Conservation (phyloP, 2,888 invertebrate species). For the Crepidodera aurea region DNA sequence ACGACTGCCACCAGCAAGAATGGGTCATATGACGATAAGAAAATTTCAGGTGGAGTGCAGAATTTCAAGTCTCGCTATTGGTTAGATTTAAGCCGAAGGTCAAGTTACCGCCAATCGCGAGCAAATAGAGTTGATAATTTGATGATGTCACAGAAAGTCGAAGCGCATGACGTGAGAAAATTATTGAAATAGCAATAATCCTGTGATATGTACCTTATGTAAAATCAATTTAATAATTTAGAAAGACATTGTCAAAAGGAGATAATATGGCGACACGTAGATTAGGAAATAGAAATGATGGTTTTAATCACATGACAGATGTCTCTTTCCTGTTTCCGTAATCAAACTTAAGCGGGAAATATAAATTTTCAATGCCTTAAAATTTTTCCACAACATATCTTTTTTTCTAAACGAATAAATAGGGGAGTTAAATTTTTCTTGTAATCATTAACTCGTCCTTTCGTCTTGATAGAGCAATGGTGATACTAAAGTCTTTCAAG, state of each 20-base stretch:
- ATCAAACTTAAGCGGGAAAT: constrained; percentile 34
- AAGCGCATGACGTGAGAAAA: constrained; percentile 35
- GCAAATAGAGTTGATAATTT: constrained; percentile 39
- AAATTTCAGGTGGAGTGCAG: constrained; percentile 60
- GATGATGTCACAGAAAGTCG: constrained; percentile 49
- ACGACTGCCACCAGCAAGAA: constrained; percentile 65
- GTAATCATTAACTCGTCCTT: no score
- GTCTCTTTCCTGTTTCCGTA: constrained; percentile 32
- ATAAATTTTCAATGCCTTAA: constrained; percentile 30
- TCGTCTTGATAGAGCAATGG: no score
- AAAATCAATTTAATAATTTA: constrained; percentile 23
- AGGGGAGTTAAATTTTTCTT: no score
- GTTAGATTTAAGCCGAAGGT: constrained; percentile 51
- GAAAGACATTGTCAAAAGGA: constrained; percentile 4
- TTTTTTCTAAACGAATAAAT: no score
- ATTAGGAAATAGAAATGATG: constrained; percentile 17
- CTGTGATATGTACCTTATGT: constrained; percentile 14
- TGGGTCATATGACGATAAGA: constrained; percentile 82
- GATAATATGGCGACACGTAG: constrained; percentile 12
- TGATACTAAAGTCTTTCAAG: no score
- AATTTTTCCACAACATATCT: no score
- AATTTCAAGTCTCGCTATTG: constrained; percentile 57
- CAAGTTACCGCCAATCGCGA: constrained; percentile 50
- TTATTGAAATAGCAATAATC: constrained; percentile 21
- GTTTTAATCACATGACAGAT: constrained; percentile 46